Conservation (phyloP, 2,113 vertebrate species). For the Chaetura pelagica region DNA sequence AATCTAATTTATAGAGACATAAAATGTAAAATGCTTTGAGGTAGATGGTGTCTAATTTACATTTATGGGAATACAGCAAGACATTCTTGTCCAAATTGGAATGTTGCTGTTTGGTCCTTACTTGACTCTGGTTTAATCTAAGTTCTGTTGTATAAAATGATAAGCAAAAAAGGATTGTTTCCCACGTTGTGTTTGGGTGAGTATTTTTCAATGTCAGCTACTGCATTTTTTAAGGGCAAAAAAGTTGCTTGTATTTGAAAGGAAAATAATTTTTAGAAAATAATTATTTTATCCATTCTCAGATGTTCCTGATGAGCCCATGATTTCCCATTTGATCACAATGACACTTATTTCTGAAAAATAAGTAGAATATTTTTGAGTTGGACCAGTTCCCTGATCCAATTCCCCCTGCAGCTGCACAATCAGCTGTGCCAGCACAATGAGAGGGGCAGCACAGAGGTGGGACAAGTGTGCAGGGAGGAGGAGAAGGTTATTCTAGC, state of each 20-base stretch:
- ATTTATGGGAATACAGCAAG: background rate
- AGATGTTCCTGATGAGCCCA: background rate
- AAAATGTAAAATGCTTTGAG: background rate
- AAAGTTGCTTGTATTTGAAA: background rate
- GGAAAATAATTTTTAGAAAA: background rate
- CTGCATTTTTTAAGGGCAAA: background rate
- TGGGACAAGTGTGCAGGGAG: background rate
- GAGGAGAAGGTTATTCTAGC: background rate
- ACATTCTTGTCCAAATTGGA: background rate
- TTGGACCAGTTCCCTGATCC: background rate
- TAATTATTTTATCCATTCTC: background rate
- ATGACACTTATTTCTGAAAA: background rate
- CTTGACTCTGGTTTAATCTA: background rate
- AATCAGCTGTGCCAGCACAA: background rate
- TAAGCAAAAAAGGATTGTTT: background rate
- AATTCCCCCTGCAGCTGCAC: background rate
- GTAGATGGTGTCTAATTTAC: background rate
- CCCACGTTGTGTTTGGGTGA: background rate
- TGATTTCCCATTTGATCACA: background rate
- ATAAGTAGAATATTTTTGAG: background rate
- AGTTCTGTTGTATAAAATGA: background rate
- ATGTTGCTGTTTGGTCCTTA: background rate
- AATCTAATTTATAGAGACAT: background rate
- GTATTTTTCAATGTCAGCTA: background rate
- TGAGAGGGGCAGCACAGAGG: background rate